Base-by-base conservation (phyloP, 2,888 invertebrate species). In the Galeruca laticollis region DNA sequence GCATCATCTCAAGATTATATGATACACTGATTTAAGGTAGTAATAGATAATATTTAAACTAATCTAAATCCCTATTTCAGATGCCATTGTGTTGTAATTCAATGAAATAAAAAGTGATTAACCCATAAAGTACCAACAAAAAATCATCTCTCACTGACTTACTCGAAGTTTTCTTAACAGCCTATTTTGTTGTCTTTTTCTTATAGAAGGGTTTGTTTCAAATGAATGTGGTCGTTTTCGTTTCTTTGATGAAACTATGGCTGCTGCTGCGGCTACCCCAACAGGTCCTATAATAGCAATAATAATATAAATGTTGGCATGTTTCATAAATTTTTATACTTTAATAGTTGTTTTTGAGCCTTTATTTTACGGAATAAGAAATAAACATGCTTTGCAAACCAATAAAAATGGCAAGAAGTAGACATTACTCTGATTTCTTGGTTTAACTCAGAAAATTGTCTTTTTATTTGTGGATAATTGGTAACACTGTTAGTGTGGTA, bases 211-310 rank as follows among this genome's bases (percentile, higher is more conserved):
- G 88, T 98, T 98, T 63, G 97, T 97, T 87, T 98, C 98, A 86
- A 98, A 98, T 69, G 96, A 94, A 87, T 98, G 97, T 49, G 97
- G 96, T 78, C 97, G 88, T 87, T 97, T 97, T 80, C 97, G 90
- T 84, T 98, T 98, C 86, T 97, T 97, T 0, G 96, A 95, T 3
- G 97, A 97, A 21, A 96, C 95, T 79, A 98, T 98, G 52, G 98
- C 98, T 52, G 98, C 97, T 3, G 98, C 98, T 3, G 98, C 98
- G 20, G 98, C 98, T 85, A 98, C 96, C 57, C 98, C 98, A 69
- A 97, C 94, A 11, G 97, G 97, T 71, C 96, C 95, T 95, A 83
- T 26, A 26, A 70, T 73, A 65, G 66, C 71, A 60, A n/a, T 43
- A 6, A 43, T 4, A 26, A 26, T 26, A 26, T 0, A 4, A 26